phyloP scores from a whole-genome alignment of 2,797 vertebrate genomes.

The Hyperoplus lanceolatus region DNA sequence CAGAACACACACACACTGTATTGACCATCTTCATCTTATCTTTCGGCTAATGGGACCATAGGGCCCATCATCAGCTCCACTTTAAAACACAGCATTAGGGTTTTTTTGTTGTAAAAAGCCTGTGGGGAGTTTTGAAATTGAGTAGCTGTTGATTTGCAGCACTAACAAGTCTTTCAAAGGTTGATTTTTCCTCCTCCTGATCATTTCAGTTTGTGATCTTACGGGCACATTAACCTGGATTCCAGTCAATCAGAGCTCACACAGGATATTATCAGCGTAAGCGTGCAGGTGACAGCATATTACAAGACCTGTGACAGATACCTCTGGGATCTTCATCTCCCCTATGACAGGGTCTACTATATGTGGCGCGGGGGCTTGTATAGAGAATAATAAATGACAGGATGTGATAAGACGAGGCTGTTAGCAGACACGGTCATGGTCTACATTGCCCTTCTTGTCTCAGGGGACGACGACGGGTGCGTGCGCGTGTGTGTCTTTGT shows the following conservation, averaged over 20 bases:
- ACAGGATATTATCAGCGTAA: constrained; percentile 54
- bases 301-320: constrained; percentile 74
- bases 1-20: constrained; percentile 58
- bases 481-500: constrained; percentile 43
- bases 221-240: constrained; percentile 67
- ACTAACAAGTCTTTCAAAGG: constrained; percentile 75
- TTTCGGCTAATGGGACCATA: constrained; percentile 76
- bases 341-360: constrained; percentile 74
- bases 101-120: constrained; percentile 57
- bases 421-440: constrained; percentile 80
- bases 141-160: constrained; percentile 78
- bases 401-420: constrained; percentile 78
- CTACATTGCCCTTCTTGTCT: constrained; percentile 78
- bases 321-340: constrained; percentile 77
- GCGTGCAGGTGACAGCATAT: constrained; percentile 76
- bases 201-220: constrained; percentile 54
- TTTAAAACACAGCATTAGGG: constrained; percentile 51
- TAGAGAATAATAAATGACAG: constrained; percentile 81
- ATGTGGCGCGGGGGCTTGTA: constrained; percentile 67
- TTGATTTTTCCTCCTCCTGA: constrained; percentile 61
- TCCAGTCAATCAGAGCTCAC: constrained; percentile 63
- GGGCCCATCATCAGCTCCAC: constrained; percentile 78
- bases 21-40: constrained; percentile 81
- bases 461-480: constrained; percentile 64
- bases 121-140: constrained; percentile 76